Evolutionary conservation across 2,888 invertebrate genomes (phyloP), one percentile per base, ranked within the genome.

Genomic region (Bugulina stolonifera): DNA sequence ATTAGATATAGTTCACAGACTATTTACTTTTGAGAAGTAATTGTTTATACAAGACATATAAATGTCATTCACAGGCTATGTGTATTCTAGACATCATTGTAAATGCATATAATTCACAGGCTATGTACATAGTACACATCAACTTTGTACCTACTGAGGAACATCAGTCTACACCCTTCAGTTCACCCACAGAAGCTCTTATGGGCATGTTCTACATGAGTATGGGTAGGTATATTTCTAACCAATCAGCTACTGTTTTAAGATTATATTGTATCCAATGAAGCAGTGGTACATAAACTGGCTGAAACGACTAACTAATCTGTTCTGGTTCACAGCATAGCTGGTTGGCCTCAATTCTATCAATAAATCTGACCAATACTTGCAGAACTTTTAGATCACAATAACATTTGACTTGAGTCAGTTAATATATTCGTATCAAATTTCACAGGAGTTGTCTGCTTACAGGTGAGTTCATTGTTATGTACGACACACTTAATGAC

Each of bases 121-220:
- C 1, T 10, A 83, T 85, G 81, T 85, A 79, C 77, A 79, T 85
- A 34, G 79, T 85, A 72, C 85, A 83, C 77, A 78, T 80, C 29
- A 80, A 79, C 35, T 78, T 78, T 23, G 32, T 27, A 10, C 52
- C 22, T 18, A n/a, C 54, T n/a, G 54, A 70, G 10, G 23, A 3
- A 3, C 10, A 70, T 23, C 77, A 79, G 27, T 80, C 78, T 1
- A 80, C 78, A 27, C 78, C 82, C 25, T 87, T 87, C 79, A 78
- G 79, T 70, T 79, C 93, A 34, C 93, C 96, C 0, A 91, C 92
- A 86, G 97, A 97, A 85, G 93, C 95, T 23, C 89, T 97, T 52
- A 93, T 98, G 89, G 94, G 94, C 0, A 96, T 98, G 94, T 98
- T 98, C 83, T 89, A 98, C 72, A 97, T 98, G 94, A 98, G 97